Percentiles rank a stretch among this genome's conserved stretches.
These are phyloP conservation scores for Sarotherodon lohbergeri DNA, from an alignment of 2,113 vertebrate genomes.

Conservation along the genomic window DNA sequence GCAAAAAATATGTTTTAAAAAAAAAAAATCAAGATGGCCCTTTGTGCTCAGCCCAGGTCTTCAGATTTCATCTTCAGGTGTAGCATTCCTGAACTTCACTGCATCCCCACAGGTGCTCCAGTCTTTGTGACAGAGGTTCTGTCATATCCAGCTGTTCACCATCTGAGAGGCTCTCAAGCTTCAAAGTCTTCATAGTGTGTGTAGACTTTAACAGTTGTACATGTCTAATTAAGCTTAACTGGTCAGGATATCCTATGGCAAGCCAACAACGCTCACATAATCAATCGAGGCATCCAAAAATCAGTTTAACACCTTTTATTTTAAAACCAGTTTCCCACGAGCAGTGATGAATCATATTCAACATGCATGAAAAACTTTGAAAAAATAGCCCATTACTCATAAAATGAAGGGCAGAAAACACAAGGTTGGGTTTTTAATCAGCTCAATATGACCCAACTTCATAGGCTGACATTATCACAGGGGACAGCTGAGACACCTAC, in stretches of 20 bases:
- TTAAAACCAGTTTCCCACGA: constrained; percentile 58
- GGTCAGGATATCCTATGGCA: constrained; percentile 43
- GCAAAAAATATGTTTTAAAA: background rate
- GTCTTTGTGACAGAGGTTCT: background rate
- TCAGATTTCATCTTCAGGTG: constrained; percentile 7
- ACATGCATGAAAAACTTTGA: constrained; percentile 24
- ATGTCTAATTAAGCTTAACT: background rate
- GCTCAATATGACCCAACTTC: constrained; percentile 19
- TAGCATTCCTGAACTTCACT: background rate
- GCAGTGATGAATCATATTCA: constrained; percentile 45
- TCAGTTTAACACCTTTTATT: constrained; percentile 71
- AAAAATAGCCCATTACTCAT: background rate
- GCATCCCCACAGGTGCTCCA: constrained; percentile 6
- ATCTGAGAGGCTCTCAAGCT: background rate
- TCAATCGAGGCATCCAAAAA: constrained; percentile 67
- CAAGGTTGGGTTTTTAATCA: background rate
- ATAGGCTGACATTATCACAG: background rate
- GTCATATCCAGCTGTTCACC: background rate
- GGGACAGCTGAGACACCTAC: constrained; percentile 65
- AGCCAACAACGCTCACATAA: constrained; percentile 65
- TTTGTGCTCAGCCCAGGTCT: background rate
- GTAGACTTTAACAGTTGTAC: background rate
- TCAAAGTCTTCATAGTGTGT: background rate
- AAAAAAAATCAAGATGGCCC: background rate
- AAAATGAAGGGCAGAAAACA: background rate